Conservation (phyloP, 2,797 vertebrate genomes). For the Urocyon cinereoargenteus region DNA sequence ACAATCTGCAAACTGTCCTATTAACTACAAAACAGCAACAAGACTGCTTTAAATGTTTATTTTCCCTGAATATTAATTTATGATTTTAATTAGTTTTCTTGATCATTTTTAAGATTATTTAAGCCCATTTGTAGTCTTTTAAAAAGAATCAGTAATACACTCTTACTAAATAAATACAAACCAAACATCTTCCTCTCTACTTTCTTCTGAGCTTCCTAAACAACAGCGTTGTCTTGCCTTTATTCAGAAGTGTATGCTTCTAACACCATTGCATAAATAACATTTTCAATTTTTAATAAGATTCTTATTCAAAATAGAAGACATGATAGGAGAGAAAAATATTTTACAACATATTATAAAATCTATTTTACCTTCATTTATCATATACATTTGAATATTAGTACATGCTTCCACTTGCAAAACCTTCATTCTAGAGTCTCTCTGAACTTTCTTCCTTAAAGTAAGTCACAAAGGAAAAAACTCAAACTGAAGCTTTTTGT, state of each 20-base stretch:
- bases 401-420: not conserved
- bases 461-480: not conserved
- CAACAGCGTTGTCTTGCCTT: not conserved
- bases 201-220: not conserved
- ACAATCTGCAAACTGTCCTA: not conserved
- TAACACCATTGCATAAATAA: not conserved
- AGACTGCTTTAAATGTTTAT: not conserved
- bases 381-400: not conserved
- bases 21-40: not conserved
- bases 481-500: not conserved
- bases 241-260: not conserved
- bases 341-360: not conserved
- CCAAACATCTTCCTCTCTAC: not conserved
- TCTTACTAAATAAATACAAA: not conserved
- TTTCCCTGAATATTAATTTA: not conserved
- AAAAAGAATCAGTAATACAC: not conserved
- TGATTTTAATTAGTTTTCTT: not conserved
- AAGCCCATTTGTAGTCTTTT: not conserved
- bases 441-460: not conserved
- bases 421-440: not conserved
- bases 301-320: not conserved
- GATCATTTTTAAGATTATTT: not conserved
- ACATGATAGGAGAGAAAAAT: not conserved
- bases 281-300: not conserved
- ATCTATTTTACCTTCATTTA: not conserved